Evolutionary conservation across 2,888 invertebrate genomes (phyloP).

Genomic region (Ophraella communa): DNA sequence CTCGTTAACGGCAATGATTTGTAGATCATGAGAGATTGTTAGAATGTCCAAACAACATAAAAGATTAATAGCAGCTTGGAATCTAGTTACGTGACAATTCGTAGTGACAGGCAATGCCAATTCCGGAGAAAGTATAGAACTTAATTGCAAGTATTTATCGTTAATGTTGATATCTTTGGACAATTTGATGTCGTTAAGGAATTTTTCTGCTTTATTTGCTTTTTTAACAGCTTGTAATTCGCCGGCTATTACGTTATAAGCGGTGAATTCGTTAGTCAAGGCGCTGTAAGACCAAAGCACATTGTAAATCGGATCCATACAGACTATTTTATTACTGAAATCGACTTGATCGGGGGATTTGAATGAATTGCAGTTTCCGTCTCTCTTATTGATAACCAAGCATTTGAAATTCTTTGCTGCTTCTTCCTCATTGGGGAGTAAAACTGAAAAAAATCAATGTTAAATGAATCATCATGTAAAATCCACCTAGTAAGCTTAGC

Average conservation of each 20-base stretch:
- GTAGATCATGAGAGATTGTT: conserved; percentile 78
- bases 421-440: conserved; percentile 82
- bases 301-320: conserved; percentile 91
- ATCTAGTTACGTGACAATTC: conserved; percentile 75
- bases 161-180: conserved; percentile 39
- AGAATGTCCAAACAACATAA: conserved; percentile 89
- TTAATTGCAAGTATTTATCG: conserved; percentile 52
- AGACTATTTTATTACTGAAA: conserved; percentile 79
- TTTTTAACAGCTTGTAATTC: conserved; percentile 64
- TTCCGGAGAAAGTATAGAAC: conserved; percentile 79
- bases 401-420: conserved; percentile 79
- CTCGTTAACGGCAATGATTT: conserved; percentile 61
- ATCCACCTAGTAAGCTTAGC: too few species aligned
- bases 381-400: conserved; percentile 86
- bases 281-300: conserved; percentile 91
- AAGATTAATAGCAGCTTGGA: conserved; percentile 90
- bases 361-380: conserved; percentile 88
- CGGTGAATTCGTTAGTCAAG: conserved; percentile 69
- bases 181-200: conserved; percentile 46
- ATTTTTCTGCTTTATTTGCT: conserved; percentile 50
- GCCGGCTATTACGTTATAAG: conserved; percentile 84
- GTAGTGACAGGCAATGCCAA: conserved; percentile 78
- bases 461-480: background rate
- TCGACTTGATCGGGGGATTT: conserved; percentile 83
- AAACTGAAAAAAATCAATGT: conserved; percentile 63